Base-by-base conservation (phyloP, 2,888 invertebrate species). In the Erebia aethiops region DNA sequence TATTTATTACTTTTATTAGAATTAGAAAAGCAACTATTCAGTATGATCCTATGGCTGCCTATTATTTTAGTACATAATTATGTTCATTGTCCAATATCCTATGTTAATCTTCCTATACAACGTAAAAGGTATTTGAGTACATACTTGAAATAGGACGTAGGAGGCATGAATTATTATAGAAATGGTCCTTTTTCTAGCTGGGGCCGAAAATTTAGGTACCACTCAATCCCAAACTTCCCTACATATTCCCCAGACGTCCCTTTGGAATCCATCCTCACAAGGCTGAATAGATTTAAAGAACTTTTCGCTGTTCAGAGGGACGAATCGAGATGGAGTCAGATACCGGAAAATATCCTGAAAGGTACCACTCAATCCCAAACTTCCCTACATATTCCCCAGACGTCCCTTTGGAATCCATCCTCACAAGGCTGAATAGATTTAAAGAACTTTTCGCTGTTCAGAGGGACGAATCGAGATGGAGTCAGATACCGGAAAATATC, bases 221-320 rank as follows among this genome's bases (percentile, higher is more conserved):
- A n/a, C 2, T 74, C 67, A 79, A 63, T 85, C 84, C 92, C 92
- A 93, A 35, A 92, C 91, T 75, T 92, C 92, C 58, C 92, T 82
- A 72, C 92, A 93, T 49, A 89, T 79, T 14, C 92, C 92, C 1
- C 86, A 75, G 0, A 85, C 71, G 69, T 93, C 92, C n/a, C 89
- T 82, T 70, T 84, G 81, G 73, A 82, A 87, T 2, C 92, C 92
- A 0, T 88, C 84, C 5, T 84, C 82, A 46, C 92, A 93, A 0
- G 90, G 88, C 16, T 81, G 79, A 62, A 81, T 81, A 2, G 72
- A 80, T 74, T 81, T 84, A 78, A 92, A 91, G 77, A 82, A 89
- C 4, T 84, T 26, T 0, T 78, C 79, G 67, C 81, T 87, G 78
- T 91, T 91, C 18, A 87, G 77, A 0, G 91, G 92, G 18, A 91